Evolutionary conservation across 2,888 invertebrate genomes (phyloP), one percentile per base, ranked within the genome.

Genomic region (Ceratothoa steindachneri): DNA sequence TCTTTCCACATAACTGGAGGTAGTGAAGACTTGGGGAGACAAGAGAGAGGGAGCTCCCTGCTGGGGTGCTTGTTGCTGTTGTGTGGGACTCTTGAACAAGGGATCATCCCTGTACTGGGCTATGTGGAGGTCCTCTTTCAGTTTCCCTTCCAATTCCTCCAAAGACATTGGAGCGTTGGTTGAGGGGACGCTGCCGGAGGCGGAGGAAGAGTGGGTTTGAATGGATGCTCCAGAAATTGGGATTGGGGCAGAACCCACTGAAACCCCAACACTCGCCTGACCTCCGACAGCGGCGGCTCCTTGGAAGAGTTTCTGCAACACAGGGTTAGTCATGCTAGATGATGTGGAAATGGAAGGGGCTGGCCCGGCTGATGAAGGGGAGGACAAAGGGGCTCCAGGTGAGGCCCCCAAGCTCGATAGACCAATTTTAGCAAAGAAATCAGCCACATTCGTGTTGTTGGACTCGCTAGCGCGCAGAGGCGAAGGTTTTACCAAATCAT

Each of bases 341-440:
- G 66, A 30, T 27, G 69, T 28, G 5, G 28, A 67, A 19, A 53
- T 30, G 27, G 60, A 28, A 41, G 72, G 53, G 27, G 55, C 69
- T 19, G 73, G 41, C 15, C 69, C 30, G 65, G 70, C 67, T n/a
- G 72, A 66, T 22, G 75, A 75, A 5, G 75, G 73, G n/a, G 74
- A 64, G 27, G 72, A 68, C 29, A 71, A 31, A 15, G 55, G 52
- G 7, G 72, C 67, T 41, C 74, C 78, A 27, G 71, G 68, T 65
- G 73, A 73, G 12, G 71, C 77, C 27, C 71, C 69, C 12, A 73
- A 73, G 27, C 60, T 60, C 15, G 65, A 64, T n/a, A 66, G 27
- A 2, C 66, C 65, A 15, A 79, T 76, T 51, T 79, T 79, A 53
- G 79, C 79, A 79, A 79, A 79, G 68, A 79, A 79, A 65, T 79